A percentile compares a stretch with the other conserved stretches of the same genome.
Evolutionary conservation across 2,888 invertebrate species (phyloP).

Genomic region (Resseliella maxima): DNA sequence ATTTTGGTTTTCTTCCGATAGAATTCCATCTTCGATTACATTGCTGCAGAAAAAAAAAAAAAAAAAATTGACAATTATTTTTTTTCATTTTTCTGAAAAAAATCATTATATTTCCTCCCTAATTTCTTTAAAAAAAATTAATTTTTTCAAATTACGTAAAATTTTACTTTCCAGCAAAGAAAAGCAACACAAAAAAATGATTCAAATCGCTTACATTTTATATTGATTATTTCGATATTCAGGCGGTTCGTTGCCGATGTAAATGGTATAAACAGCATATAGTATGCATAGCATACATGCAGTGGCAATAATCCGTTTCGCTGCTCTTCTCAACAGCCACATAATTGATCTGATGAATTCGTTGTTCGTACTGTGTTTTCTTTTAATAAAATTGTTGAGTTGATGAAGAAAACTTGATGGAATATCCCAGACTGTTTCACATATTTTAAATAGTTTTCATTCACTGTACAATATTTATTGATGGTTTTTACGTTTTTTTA

Average conservation of each 20-base stretch:
- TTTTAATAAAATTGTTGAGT: too few species aligned
- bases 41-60: slow-evolving; percentile 63
- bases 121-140: slow-evolving; percentile 54
- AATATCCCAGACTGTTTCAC: too few species aligned
- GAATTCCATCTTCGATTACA: slow-evolving; percentile 69
- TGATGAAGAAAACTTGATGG: too few species aligned
- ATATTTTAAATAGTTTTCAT: too few species aligned
- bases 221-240: slow-evolving; percentile 62
- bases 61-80: slow-evolving; percentile 29
- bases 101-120: too few species aligned
- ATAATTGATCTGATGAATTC: background rate
- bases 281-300: slow-evolving; percentile 58
- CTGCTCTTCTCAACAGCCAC: slow-evolving; percentile 10
- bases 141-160: too few species aligned
- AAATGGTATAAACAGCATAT: slow-evolving; percentile 57
- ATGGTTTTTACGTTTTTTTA: too few species aligned
- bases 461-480: too few species aligned
- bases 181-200: background rate
- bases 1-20: slow-evolving; percentile 66
- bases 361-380: background rate
- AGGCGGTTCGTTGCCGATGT: slow-evolving; percentile 57
- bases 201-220: slow-evolving; percentile 63
- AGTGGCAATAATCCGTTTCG: slow-evolving; percentile 57
- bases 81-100: slow-evolving; percentile 16
- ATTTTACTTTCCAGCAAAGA: too few species aligned